Conservation (phyloP, 37 sponge, comb jelly and placozoan genomes). For the Diacarnus erythraeanus region DNA sequence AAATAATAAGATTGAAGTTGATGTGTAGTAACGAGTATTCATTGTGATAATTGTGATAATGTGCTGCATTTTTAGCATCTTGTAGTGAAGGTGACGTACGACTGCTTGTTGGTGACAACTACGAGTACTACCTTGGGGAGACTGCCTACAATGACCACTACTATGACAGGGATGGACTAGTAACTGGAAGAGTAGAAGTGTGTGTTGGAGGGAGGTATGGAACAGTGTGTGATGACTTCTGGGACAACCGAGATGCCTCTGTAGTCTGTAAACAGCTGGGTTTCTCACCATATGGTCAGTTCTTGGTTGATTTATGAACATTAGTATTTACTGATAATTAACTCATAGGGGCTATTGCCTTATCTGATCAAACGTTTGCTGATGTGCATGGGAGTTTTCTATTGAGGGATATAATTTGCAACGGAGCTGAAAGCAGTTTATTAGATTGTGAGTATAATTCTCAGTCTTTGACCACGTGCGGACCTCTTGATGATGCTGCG, state of each 20-base stretch:
- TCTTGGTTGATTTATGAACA: background rate
- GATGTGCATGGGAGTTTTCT: no score
- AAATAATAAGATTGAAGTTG: no score
- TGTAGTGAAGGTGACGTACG: conserved; percentile 21
- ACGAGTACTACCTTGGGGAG: background rate
- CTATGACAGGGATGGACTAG: conserved; percentile 15
- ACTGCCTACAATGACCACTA: conserved; percentile 3
- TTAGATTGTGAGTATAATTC: conserved; percentile 2
- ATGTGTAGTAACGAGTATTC: no score
- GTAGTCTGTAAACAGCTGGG: conserved; percentile 41
- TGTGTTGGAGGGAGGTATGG: conserved; percentile 43
- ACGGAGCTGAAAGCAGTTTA: conserved; percentile 10
- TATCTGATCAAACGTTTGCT: background rate
- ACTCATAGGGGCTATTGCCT: conserved; percentile 1
- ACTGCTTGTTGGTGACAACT: conserved; percentile 9
- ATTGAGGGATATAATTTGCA: conserved; percentile 9
- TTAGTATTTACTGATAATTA: background rate
- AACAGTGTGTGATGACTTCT: conserved; percentile 31
- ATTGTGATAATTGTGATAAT: no score
- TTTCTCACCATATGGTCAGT: conserved; percentile 42
- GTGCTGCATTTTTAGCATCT: conserved; percentile 7
- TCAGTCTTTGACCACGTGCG: background rate
- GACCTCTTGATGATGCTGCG: conserved; percentile 31
- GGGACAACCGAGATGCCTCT: conserved; percentile 41
- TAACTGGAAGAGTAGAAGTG: conserved; percentile 39